Evolutionary conservation across 2,797 vertebrate species (phyloP).

Genomic region (Remorina albescens): DNA sequence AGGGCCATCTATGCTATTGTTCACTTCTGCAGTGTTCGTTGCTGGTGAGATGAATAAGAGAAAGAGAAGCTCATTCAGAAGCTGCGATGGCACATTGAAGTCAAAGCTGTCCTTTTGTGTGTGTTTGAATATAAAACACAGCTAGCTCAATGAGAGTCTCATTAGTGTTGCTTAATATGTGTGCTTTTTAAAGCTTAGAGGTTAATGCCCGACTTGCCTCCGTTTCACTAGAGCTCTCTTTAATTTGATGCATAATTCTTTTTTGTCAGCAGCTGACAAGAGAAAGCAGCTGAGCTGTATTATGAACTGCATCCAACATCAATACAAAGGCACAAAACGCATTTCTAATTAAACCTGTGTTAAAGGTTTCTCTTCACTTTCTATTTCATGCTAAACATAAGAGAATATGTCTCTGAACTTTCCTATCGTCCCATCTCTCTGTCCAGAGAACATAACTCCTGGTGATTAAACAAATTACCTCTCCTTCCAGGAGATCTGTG

Average conservation of each 20-base stretch:
- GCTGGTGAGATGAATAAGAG: slow-evolving; percentile 71
- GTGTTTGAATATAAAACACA: slow-evolving; percentile 78
- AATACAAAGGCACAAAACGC: slow-evolving; percentile 70
- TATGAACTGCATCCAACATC: slow-evolving; percentile 70
- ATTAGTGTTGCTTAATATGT: slow-evolving; percentile 86
- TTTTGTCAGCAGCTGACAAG: slow-evolving; percentile 73
- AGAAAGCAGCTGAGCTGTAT: slow-evolving; percentile 64
- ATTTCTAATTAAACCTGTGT: slow-evolving; percentile 74
- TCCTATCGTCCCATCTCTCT: slow-evolving; percentile 62
- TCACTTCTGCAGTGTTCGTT: slow-evolving; percentile 64
- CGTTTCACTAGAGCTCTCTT: slow-evolving; percentile 79
- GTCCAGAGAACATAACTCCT: slow-evolving; percentile 72
- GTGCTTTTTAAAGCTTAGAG: slow-evolving; percentile 85
- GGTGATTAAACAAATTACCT: slow-evolving; percentile 82
- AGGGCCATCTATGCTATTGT: slow-evolving; percentile 76
- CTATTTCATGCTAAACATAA: slow-evolving; percentile 30
- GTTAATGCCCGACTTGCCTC: slow-evolving; percentile 83
- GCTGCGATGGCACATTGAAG: slow-evolving; percentile 67
- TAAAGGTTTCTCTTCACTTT: slow-evolving; percentile 56
- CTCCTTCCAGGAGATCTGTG: slow-evolving; percentile 68
- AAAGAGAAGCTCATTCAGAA: slow-evolving; percentile 71
- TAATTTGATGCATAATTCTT: slow-evolving; percentile 83
- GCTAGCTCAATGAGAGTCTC: slow-evolving; percentile 80
- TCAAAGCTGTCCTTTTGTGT: slow-evolving; percentile 66
- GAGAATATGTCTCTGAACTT: slow-evolving; percentile 52